Percentiles rank a stretch among this genome's conserved stretches.
phyloP scores from a whole-genome alignment of 2,113 vertebrate genomes.

The Oenanthe melanoleuca region DNA sequence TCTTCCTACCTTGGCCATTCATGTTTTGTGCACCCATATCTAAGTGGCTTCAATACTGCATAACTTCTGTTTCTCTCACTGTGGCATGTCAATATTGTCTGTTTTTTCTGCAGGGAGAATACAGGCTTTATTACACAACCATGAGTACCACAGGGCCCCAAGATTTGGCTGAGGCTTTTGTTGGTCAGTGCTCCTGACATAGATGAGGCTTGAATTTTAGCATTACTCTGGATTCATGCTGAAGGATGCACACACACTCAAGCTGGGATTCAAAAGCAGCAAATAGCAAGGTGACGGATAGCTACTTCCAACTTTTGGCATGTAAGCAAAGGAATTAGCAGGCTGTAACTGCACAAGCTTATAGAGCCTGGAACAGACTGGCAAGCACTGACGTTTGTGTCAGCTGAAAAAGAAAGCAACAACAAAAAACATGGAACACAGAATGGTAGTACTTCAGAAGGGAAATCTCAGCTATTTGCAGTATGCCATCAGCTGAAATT shows the following conservation, averaged over 20 bases:
- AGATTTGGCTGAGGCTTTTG: neutral
- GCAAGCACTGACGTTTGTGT: neutral
- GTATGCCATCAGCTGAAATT: neutral
- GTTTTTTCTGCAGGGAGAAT: neutral
- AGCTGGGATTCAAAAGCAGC: neutral
- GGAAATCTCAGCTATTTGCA: neutral
- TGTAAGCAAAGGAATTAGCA: constrained; percentile 1
- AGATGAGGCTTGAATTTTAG: neutral
- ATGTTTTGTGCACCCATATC: neutral
- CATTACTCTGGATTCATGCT: neutral
- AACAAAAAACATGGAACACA: neutral
- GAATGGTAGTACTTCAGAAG: neutral
- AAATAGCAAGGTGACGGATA: neutral
- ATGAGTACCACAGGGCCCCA: neutral
- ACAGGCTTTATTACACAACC: neutral
- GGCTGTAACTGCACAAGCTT: neutral
- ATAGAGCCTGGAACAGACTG: neutral
- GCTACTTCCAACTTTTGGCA: neutral
- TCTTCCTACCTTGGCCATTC: neutral
- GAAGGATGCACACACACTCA: neutral
- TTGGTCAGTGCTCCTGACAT: neutral
- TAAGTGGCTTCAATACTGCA: neutral
- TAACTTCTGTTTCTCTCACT: neutral
- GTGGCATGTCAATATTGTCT: neutral
- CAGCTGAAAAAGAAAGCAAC: constrained; percentile 5